A percentile compares a stretch with the other conserved stretches of the same genome.
phyloP scores from a whole-genome alignment of 2,797 vertebrate species.

The Synaphobranchus kaupii region DNA sequence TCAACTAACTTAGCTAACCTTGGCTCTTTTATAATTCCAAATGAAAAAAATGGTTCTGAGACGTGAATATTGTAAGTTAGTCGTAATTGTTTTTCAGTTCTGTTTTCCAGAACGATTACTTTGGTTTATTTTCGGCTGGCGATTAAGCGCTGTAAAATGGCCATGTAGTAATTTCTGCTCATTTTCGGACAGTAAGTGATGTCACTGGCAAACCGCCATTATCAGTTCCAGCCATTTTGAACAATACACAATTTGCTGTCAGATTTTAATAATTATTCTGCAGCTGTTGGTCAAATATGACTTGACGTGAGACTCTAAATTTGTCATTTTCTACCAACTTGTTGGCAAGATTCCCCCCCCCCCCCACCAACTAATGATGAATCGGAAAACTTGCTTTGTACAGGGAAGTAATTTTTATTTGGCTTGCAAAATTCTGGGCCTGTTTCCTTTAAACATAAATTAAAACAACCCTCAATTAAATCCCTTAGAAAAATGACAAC shows the following conservation, averaged over 20 bases:
- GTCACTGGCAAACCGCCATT: background rate
- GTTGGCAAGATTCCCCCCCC: background rate
- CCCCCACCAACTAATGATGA: no score
- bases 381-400: no score
- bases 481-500: background rate
- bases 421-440: no score
- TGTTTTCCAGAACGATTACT: no score
- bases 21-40: no score
- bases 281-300: no score
- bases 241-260: background rate
- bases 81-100: no score
- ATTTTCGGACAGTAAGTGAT: background rate
- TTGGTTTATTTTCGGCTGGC: background rate
- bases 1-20: background rate
- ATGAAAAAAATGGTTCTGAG: no score
- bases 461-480: no score
- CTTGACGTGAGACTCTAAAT: no score
- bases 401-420: no score
- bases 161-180: background rate
- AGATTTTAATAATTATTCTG: background rate
- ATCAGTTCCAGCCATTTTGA: background rate
- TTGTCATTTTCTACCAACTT: background rate
- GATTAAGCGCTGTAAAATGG: background rate
- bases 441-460: background rate
- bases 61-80: no score